Conservation (phyloP, 2,113 vertebrate species). For the Sisor rabdophorus region DNA sequence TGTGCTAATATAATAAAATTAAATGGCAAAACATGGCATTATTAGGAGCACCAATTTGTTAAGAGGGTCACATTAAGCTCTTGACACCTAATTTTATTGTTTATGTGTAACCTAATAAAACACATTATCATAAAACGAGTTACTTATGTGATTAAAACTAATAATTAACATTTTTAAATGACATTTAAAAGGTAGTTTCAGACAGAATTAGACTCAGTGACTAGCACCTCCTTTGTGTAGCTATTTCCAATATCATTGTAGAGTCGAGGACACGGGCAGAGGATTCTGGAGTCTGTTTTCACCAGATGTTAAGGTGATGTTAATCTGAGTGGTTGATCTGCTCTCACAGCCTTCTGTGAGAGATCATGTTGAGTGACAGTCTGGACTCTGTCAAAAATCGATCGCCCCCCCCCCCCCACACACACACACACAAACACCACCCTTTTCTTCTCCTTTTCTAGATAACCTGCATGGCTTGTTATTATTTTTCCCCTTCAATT, state of each 20-base stretch:
- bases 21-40: not conserved
- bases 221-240: constrained; percentile 3
- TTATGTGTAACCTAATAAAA: constrained; percentile 3
- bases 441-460: constrained; percentile 7
- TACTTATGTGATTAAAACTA: constrained; percentile 11
- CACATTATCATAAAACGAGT: constrained; percentile 23
- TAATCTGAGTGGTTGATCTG: constrained; percentile 48
- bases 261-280: constrained; percentile 10
- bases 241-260: constrained; percentile 19
- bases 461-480: constrained; percentile 9
- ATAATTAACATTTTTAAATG: constrained; percentile 33
- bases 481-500: not conserved
- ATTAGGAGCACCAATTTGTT: not conserved
- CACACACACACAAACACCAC: no score
- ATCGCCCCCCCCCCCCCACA: constrained; percentile 17
- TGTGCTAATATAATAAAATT: constrained; percentile 5
- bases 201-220: not conserved
- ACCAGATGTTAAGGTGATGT: constrained; percentile 34
- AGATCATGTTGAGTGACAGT: constrained; percentile 46
- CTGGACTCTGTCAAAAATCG: constrained; percentile 41
- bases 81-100: no score
- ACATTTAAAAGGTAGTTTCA: constrained; percentile 7
- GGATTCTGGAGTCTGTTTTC: constrained; percentile 37
- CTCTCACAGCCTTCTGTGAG: constrained; percentile 30
- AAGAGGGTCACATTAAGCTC: constrained; percentile 23